These are phyloP conservation scores for Bos taurus DNA, from an alignment of 2,113 vertebrate species.

Conservation along the genomic window ARS-UCD2.0 NC_037335.1:109397501-109398000, in stretches of 20 bases:
- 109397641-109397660: not conserved
- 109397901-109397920: not conserved
- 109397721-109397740: not conserved
- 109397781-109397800: not conserved
- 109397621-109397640: not conserved
- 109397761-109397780: not conserved
- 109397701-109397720: not conserved
- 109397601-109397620: not conserved
- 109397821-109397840: not conserved
- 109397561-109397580: not conserved
- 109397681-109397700: not conserved
- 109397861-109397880: not conserved
- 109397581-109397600: not conserved
- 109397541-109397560: not conserved
- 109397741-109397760: not conserved
- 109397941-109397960: not conserved
- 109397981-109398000: not conserved
- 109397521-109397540: not conserved
- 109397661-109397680: not conserved
- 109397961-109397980: not conserved
- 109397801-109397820: not conserved
- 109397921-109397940: not conserved
- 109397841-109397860: not conserved
- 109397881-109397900: not conserved
- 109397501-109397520: not conserved